phyloP scores from a whole-genome alignment of 2,888 invertebrate genomes.

The Eurois occulta region DNA sequence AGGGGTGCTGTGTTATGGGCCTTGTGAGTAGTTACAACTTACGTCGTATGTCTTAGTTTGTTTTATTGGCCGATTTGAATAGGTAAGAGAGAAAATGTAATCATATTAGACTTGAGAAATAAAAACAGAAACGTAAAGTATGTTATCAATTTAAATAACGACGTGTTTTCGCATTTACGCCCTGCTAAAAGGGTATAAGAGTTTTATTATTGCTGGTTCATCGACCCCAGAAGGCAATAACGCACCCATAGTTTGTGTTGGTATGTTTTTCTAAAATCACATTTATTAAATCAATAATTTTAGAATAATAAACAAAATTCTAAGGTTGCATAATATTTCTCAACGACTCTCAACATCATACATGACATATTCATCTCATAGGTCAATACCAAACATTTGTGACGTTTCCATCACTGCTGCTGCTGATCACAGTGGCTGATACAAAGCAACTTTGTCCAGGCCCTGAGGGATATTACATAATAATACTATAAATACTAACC shows the following conservation, averaged over 20 bases:
- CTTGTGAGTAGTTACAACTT: not conserved
- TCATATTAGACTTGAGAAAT: not conserved
- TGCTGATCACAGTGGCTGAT: not conserved
- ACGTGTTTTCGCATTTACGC: not conserved
- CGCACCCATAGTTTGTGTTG: not conserved
- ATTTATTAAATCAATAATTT: not conserved
- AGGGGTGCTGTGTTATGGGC: slow-evolving; percentile 12
- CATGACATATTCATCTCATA: not conserved
- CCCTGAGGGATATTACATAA: too few relatives aligned
- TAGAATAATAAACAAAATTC: not conserved
- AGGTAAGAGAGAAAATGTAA: too few relatives aligned
- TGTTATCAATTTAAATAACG: not conserved
- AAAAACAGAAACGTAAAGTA: not conserved
- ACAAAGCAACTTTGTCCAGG: not conserved
- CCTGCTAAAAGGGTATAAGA: not conserved
- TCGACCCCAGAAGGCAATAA: not conserved
- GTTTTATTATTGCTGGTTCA: not conserved
- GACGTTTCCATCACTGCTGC: not conserved
- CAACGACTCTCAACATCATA: not conserved
- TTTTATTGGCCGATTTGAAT: not conserved
- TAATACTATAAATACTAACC: not conserved
- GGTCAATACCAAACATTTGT: not conserved
- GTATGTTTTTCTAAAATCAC: not conserved
- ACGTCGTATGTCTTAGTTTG: slow-evolving; percentile 11
- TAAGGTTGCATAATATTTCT: not conserved